These are phyloP conservation scores for Beris chalybata DNA, from an alignment of 2,888 invertebrate genomes.

Conservation along the genomic window DNA sequence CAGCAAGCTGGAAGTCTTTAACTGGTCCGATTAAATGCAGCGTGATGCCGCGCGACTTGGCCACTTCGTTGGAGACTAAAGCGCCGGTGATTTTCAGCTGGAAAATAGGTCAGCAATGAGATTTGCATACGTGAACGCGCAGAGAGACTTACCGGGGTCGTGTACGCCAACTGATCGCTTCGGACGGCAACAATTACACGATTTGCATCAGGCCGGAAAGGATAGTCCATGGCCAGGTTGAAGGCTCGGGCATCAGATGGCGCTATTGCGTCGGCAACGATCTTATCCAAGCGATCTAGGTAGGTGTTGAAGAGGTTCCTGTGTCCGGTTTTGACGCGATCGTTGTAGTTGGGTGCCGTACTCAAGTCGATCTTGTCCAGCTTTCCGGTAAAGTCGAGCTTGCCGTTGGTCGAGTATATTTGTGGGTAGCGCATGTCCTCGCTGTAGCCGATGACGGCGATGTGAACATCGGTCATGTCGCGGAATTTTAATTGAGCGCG, in stretches of 20 bases:
- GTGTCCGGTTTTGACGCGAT: slow-evolving; percentile 22
- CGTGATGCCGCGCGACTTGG: slow-evolving; percentile 62
- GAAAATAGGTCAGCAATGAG: slow-evolving; percentile 6
- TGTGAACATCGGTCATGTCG: slow-evolving; percentile 60
- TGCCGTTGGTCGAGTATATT: slow-evolving; percentile 60
- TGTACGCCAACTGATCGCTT: slow-evolving; percentile 63
- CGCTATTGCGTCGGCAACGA: not conserved
- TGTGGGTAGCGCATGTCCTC: slow-evolving; percentile 61
- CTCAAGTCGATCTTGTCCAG: slow-evolving; percentile 52
- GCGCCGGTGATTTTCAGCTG: slow-evolving; percentile 49
- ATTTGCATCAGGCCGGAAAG: slow-evolving; percentile 74
- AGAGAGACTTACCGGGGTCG: slow-evolving; percentile 59
- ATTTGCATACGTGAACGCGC: not conserved
- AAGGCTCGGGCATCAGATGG: slow-evolving; percentile 66
- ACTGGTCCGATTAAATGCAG: slow-evolving; percentile 66
- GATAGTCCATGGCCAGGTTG: slow-evolving; percentile 65
- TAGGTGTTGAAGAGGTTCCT: slow-evolving; percentile 47
- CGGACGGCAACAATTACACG: slow-evolving; percentile 72
- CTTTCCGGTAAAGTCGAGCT: slow-evolving; percentile 46
- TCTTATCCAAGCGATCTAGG: slow-evolving; percentile 48
- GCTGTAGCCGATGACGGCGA: slow-evolving; percentile 63
- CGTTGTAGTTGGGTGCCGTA: slow-evolving; percentile 48
- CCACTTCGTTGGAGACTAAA: slow-evolving; percentile 48
- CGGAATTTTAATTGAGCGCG: slow-evolving; percentile 50
- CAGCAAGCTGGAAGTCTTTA: slow-evolving; percentile 59